These are phyloP conservation scores for Spermophilus dauricus DNA, from an alignment of 2,113 vertebrate species.

Conservation along the genomic window DNA sequence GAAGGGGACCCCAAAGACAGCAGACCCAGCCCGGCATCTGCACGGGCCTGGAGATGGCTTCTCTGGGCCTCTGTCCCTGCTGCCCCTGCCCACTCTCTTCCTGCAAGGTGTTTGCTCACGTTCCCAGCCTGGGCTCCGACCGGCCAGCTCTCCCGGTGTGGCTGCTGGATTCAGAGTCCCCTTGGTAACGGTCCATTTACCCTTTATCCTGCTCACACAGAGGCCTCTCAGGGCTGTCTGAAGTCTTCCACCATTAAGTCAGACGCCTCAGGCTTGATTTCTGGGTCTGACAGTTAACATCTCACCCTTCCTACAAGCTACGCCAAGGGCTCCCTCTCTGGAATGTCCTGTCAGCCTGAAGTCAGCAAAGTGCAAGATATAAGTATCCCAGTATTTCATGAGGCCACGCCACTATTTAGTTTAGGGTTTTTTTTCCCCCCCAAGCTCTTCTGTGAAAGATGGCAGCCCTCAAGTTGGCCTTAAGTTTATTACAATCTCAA, in stretches of 20 bases:
- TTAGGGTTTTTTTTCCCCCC: background rate
- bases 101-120: background rate
- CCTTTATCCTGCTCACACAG: slow-evolving; percentile 43
- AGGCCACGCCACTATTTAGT: slow-evolving; percentile 37
- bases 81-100: background rate
- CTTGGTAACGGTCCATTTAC: slow-evolving; percentile 72
- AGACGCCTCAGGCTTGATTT: slow-evolving; percentile 86
- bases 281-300: slow-evolving; percentile 86
- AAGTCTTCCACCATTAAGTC: slow-evolving; percentile 82
- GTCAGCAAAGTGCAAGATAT: slow-evolving; percentile 71
- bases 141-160: background rate
- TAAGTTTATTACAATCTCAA: background rate
- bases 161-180: slow-evolving; percentile 37
- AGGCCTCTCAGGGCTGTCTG: slow-evolving; percentile 9
- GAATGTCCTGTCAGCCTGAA: slow-evolving; percentile 79
- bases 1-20: too few species aligned
- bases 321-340: slow-evolving; percentile 81
- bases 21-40: background rate
- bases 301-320: slow-evolving; percentile 77
- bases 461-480: background rate
- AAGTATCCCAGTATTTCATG: slow-evolving; percentile 39
- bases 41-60: background rate
- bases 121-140: background rate
- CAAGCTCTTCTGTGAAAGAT: background rate
- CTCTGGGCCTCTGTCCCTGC: background rate